phyloP scores from a whole-genome alignment of 2,888 invertebrate genomes.

The Myathropa florea region DNA sequence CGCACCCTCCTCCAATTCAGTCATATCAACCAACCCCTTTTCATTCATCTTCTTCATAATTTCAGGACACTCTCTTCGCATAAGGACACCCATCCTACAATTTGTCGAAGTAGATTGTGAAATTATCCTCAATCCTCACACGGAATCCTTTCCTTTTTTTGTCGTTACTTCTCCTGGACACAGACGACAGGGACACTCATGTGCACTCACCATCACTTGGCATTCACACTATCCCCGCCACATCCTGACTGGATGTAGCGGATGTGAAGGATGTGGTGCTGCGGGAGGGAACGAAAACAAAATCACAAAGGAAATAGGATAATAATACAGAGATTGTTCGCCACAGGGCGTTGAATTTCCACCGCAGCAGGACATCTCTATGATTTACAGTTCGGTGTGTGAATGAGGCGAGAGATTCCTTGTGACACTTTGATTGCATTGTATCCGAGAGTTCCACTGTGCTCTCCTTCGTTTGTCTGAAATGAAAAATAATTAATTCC shows the following conservation, averaged over 20 bases:
- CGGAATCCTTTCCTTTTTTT: constrained; percentile 11
- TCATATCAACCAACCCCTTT: not conserved
- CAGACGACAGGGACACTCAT: not conserved
- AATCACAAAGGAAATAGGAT: constrained; percentile 37
- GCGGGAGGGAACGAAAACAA: not conserved
- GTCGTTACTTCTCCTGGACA: not conserved
- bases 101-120: constrained; percentile 13
- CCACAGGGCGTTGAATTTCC: constrained; percentile 29
- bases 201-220: not conserved
- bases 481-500: constrained; percentile 1
- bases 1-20: not conserved
- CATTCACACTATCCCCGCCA: not conserved
- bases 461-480: not conserved
- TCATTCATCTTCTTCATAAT: constrained; percentile 1
- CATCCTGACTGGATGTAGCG: not conserved
- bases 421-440: constrained; percentile 40
- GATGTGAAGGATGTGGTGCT: not conserved
- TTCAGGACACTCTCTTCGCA: not conserved
- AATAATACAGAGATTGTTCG: constrained; percentile 48
- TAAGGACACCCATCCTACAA: not conserved
- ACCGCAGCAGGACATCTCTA: constrained; percentile 39
- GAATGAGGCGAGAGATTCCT: not conserved
- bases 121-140: constrained; percentile 18
- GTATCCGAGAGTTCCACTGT: constrained; percentile 8
- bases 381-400: constrained; percentile 9